phyloP scores from a whole-genome alignment of 2,113 vertebrate species.

The Orycteropus afer region DNA sequence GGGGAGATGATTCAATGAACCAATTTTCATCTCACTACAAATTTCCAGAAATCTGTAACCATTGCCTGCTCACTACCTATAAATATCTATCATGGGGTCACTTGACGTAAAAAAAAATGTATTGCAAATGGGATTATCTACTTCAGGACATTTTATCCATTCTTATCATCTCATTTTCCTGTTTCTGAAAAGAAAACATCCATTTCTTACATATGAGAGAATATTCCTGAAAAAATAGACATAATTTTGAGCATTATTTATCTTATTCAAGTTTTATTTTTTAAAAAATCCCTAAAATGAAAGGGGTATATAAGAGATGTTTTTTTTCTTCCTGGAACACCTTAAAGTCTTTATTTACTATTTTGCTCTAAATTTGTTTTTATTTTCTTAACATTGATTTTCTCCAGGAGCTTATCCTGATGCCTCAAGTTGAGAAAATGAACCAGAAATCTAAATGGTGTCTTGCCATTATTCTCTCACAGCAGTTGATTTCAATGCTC shows the following conservation, averaged over 20 bases:
- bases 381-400: not conserved
- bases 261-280: not conserved
- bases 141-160: not conserved
- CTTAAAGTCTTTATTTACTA: not conserved
- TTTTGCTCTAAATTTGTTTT: slow-evolving; percentile 11
- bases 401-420: not conserved
- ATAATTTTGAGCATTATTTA: not conserved
- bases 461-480: not conserved
- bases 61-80: not conserved
- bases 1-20: not conserved
- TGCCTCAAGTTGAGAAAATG: not conserved
- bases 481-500: not conserved
- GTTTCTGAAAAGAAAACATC: not conserved
- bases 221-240: slow-evolving; percentile 26
- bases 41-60: not conserved
- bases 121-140: not conserved
- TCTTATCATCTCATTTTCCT: not conserved
- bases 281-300: slow-evolving; percentile 34
- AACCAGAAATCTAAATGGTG: not conserved
- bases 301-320: not conserved
- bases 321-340: not conserved
- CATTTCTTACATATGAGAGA: not conserved
- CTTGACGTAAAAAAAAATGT: not conserved
- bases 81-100: not conserved
- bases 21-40: slow-evolving; percentile 14